Conservation (phyloP, 2,113 vertebrate genomes). For the Gopherus evgoodei region DNA sequence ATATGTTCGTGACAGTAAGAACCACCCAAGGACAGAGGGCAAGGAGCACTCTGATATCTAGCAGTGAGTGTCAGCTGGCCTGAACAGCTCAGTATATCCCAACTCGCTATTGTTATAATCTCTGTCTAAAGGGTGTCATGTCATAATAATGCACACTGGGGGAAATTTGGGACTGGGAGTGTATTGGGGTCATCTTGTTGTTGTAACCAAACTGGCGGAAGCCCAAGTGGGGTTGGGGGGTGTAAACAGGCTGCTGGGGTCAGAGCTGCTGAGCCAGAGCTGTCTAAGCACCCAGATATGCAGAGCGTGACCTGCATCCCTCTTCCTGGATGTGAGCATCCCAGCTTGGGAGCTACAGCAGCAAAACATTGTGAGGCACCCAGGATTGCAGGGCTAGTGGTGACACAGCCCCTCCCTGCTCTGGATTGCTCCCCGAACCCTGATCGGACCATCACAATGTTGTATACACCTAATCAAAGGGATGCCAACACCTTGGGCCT, state of each 20-base stretch:
- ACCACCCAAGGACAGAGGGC: not conserved
- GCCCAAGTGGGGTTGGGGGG: not conserved
- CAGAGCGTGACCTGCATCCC: not conserved
- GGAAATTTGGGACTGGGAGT: not conserved
- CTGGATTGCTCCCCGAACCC: no score
- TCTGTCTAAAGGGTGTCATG: not conserved
- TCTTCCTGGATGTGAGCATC: no score
- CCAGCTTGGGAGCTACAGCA: no score
- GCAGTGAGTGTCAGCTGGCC: no score
- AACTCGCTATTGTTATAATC: not conserved
- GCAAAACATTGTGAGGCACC: no score
- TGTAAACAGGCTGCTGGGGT: not conserved
- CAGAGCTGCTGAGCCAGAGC: not conserved
- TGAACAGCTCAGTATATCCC: no score
- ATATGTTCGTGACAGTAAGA: not conserved
- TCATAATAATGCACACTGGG: not conserved
- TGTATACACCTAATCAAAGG: not conserved
- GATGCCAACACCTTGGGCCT: not conserved
- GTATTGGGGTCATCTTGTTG: no score
- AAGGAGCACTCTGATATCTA: not conserved
- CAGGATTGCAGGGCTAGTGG: no score
- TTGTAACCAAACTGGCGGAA: not conserved
- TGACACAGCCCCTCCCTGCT: no score
- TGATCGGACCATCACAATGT: accelerated
- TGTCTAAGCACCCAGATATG: not conserved